Percentiles rank a stretch among this genome's conserved stretches.
Evolutionary conservation across 2,888 invertebrate species (phyloP).

Genomic region (Agrotis puta): DNA sequence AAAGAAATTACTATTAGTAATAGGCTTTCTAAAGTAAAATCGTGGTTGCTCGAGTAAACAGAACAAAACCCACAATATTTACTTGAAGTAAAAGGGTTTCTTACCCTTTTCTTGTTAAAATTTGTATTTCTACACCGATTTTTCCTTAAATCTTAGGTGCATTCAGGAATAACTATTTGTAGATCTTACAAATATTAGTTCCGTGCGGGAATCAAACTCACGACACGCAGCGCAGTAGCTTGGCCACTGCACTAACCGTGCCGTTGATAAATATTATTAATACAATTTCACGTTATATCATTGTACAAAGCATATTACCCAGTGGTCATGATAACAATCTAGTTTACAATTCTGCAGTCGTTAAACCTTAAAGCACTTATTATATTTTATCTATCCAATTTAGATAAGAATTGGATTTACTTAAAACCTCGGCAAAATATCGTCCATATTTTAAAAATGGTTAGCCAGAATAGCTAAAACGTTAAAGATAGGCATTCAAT

Average conservation of each 20-base stretch:
- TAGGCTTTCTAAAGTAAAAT: background rate
- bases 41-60: background rate
- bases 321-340: background rate
- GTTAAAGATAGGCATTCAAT: too few relatives aligned
- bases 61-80: background rate
- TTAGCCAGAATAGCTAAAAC: background rate
- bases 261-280: background rate
- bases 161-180: too few relatives aligned
- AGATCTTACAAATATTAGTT: too few relatives aligned
- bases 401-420: constrained; percentile 6
- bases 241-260: too few relatives aligned
- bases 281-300: background rate
- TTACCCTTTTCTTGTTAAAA: too few relatives aligned
- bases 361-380: background rate
- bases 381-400: constrained; percentile 13
- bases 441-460: constrained; percentile 2
- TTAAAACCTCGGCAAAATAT: background rate
- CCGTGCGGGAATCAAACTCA: too few relatives aligned
- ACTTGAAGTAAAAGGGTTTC: too few relatives aligned
- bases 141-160: too few relatives aligned
- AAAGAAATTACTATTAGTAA: background rate
- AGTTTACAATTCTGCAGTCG: background rate
- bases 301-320: background rate
- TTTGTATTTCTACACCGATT: too few relatives aligned
- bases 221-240: too few relatives aligned